Evolutionary conservation across 2,888 invertebrate genomes (phyloP), one percentile per base, ranked within the genome.

Genomic region (Meandrusa payeni): DNA sequence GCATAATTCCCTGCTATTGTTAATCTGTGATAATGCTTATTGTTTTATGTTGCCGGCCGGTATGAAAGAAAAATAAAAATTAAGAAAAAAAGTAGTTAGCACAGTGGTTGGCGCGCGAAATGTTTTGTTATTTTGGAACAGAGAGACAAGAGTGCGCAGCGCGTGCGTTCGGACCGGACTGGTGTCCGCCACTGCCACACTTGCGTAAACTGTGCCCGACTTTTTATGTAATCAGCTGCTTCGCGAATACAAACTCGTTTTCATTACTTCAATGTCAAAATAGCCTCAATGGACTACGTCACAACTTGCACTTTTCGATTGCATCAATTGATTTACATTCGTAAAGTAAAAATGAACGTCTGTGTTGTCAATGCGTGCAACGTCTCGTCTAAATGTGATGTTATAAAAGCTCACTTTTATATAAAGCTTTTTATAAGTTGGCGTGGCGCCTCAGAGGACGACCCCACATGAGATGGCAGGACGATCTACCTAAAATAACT

Each of bases 151-250:
- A 53, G 38, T 29, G 13, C 9, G 41, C 48, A 28, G 56, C 50
- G 51, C 56, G 51, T 59, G 51, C 56, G 51, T 54, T 56, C 53
- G 51, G 41, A 41, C 47, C 54, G 40, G 49, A 50, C 72, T 78
- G 77, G 74, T 77, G 77, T 57, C 77, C 77, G 75, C 69, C 59
- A 58, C 46, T 64, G 66, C 65, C 65, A 43, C 41, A 63, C 72
- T 79, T 79, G 75, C 78, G 77, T 59, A 80, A 79, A 76, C 68
- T 60, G 59, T 64, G 67, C 66, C 64, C 68, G 64, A 55, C 54
- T 46, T 38, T 67, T 81, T 78, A 81, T 76, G 71, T 76, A 81
- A 81, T 67, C 61, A 56, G 54, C 62, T 59, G 52, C 64, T 73
- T 70, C 64, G 63, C 61, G 66, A 67, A 65, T 47, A 47, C 51